These are phyloP conservation scores for Hypsopygia costalis DNA, from an alignment of 2,888 invertebrate species.

Conservation along the genomic window DNA sequence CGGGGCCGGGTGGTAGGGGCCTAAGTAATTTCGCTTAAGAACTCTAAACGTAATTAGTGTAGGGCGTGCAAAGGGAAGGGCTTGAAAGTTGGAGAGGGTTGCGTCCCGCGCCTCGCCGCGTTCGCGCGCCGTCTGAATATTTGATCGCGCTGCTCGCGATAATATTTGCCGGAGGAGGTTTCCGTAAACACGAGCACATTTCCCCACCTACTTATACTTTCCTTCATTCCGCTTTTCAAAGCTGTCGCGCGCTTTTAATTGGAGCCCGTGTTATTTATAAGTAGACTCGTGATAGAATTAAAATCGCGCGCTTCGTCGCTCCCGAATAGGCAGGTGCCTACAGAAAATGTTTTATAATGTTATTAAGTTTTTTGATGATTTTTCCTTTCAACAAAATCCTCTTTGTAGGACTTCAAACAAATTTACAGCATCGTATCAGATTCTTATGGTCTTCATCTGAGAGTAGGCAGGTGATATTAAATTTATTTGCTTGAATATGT, in stretches of 20 bases:
- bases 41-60: conserved; percentile 86
- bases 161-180: conserved; percentile 78
- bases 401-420: conserved; percentile 65
- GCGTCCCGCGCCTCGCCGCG: conserved; percentile 61
- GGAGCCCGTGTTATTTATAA: conserved; percentile 69
- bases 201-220: conserved; percentile 70
- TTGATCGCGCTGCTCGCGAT: conserved; percentile 78
- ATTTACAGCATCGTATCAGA: conserved; percentile 44
- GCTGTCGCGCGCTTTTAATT: conserved; percentile 75
- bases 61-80: conserved; percentile 82
- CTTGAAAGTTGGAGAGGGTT: conserved; percentile 83
- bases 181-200: conserved; percentile 75
- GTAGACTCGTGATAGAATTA: conserved; percentile 76
- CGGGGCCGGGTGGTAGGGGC: conserved; percentile 72
- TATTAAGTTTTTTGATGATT: conserved; percentile 64
- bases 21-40: conserved; percentile 86
- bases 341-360: conserved; percentile 57
- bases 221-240: conserved; percentile 66
- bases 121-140: conserved; percentile 73
- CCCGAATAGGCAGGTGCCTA: conserved; percentile 47
- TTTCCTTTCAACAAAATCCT: conserved; percentile 58
- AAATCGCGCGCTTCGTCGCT: conserved; percentile 69
- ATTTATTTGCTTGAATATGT: too few species aligned
- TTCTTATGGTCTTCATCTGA: too few species aligned
- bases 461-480: too few species aligned